Evolutionary conservation across 2,113 vertebrate species (phyloP).

Genomic region (Megalops atlanticus): DNA sequence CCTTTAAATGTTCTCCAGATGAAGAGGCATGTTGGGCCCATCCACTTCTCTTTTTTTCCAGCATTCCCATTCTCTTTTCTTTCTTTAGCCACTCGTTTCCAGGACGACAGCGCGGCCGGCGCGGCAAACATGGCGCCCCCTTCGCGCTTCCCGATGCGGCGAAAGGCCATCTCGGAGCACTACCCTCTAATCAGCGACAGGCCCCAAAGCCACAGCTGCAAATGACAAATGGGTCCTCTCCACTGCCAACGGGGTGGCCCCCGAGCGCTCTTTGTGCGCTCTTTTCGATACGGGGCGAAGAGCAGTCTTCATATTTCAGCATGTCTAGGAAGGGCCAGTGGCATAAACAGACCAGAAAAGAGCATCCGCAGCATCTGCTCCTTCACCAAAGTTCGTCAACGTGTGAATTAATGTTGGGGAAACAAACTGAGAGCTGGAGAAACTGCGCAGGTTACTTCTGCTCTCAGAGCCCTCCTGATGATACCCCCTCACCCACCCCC

Average conservation of each 20-base stretch:
- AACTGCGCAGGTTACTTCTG: background rate
- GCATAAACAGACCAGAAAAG: background rate
- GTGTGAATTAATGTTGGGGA: background rate
- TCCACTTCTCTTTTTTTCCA: conserved; percentile 40
- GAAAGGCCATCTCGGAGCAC: background rate
- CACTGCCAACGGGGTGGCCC: background rate
- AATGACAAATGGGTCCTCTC: background rate
- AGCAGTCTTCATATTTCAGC: background rate
- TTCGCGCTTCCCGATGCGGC: conserved; percentile 29
- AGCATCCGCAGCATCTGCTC: background rate
- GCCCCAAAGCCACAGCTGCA: background rate
- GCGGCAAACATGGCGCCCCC: conserved; percentile 44
- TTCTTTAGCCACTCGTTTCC: conserved; percentile 27
- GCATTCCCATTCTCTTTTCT: conserved; percentile 45
- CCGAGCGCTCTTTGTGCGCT: background rate
- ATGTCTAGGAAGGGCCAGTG: background rate
- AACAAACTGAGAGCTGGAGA: background rate
- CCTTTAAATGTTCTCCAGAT: conserved; percentile 63
- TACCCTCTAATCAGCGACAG: background rate
- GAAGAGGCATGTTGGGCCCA: conserved; percentile 50
- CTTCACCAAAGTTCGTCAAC: background rate
- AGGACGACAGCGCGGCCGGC: conserved; percentile 45
- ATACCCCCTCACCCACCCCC: too few relatives aligned
- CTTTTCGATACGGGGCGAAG: background rate
- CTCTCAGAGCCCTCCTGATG: too few relatives aligned